Base-by-base conservation (phyloP, 2,797 vertebrate species). In the Acrossocheilus fasciatus region DNA sequence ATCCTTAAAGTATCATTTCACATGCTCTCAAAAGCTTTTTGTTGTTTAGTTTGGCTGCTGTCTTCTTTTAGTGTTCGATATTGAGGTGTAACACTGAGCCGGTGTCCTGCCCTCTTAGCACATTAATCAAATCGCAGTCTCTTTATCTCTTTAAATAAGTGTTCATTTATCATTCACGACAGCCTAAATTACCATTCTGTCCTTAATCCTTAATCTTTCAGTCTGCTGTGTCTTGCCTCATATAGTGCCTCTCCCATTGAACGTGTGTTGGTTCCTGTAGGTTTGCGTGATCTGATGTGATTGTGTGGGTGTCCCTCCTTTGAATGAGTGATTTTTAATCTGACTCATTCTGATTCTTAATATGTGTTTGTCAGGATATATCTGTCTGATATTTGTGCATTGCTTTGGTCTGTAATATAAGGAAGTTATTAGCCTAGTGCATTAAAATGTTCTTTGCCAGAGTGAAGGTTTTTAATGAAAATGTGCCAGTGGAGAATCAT, bases 91-190 rank as follows among this genome's bases (percentile, higher is more conserved):
- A 18, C 10, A 36, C 74, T 83, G 17, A 64, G 47, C 20, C 64
- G 10, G 6, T 41, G 23, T 54, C 23, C 43, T 77, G 26, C 10
- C 50, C 70, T 73, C 64, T 47, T 69, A 45, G n/a, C 52, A 75
- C 74, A 72, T 83, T 84, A 83, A 86, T 86, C 74, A 70, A 72
- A 69, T 77, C 34, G n/a, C n/a, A 57, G 18, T 23, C 80, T 50
- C 47, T 84, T 82, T 43, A 30, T 62, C 41, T 78, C 64, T 39
- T 84, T 36, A 34, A 79, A 73, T 39, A 52, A 23, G 54, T 47
- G 64, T 89, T 85, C 20, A 82, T 82, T 87, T 73, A 87, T 87
- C 81, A 66, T 77, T 68, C 23, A 18, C 26, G 45, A 69, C 74
- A 77, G 83, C 17, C 47, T 68, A 30, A 26, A 81, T 72, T 77